Evolutionary conservation across 2,797 vertebrate genomes (phyloP), one percentile per base, ranked within the genome.

Genomic region (Microchirus variegatus): DNA sequence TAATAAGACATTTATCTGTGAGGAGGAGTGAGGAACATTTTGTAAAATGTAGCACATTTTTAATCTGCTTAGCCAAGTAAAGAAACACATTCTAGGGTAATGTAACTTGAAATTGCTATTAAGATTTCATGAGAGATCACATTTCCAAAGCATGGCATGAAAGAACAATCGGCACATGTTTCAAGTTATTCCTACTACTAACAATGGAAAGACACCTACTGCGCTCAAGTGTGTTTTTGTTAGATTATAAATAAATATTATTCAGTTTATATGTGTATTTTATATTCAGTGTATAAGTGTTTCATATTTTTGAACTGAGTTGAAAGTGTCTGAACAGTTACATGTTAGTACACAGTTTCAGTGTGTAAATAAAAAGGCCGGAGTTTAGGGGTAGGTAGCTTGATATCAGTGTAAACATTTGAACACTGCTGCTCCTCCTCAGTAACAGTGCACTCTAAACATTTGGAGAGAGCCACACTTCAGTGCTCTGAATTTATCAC

Each of bases 81-180:
- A 49, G 17, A 52, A 35, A 10, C 43, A 9, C 14, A 16, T 61
- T 57, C 31, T 52, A 47, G 65, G 71, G 80, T 80, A 71, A 67
- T 50, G 52, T 64, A 54, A 82, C 73, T 49, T 61, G 37, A 50
- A 51, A 54, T 47, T 61, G 10, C 16, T 60, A 76, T 87, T 83
- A 80, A 83, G 84, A 50, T 87, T 83, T 80, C 40, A 89, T 71
- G 36, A 37, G 55, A 55, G 68, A 70, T 89, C 83, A 65, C 43
- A 73, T 89, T 74, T 22, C 78, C 16, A 65, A 75, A 80, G 17
- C 7, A 62, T 48, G 36, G 16, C 36, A 51, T 16, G 48, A 57
- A 44, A 43, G 58, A 63, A 31, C 55, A 18, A 37, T 58, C 10
- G 16, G 26, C 44, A 50, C 19, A 4, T 67, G 38, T 53, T 5